These are phyloP conservation scores for Atopsyche davidsoni DNA, from an alignment of 1,140 invertebrate species.

Conservation along the genomic window DNA sequence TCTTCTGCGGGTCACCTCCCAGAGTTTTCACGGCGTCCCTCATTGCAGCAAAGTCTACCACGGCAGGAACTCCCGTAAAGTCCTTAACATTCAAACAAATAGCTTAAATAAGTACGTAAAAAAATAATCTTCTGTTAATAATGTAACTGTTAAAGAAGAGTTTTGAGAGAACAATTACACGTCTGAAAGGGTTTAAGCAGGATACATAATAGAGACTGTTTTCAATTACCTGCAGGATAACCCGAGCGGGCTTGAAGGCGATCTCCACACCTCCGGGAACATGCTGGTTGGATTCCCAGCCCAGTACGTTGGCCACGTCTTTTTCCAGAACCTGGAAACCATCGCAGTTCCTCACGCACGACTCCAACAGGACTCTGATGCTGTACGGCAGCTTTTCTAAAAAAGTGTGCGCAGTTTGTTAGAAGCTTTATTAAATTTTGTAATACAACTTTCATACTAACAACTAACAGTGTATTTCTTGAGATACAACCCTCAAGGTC, in stretches of 20 bases:
- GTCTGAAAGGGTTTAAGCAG: not conserved
- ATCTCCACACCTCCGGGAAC: conserved; percentile 77
- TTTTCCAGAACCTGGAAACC: conserved; percentile 80
- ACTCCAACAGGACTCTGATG: conserved; percentile 89
- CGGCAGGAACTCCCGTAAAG: conserved; percentile 94
- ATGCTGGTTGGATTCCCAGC: conserved; percentile 78
- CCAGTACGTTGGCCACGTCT: conserved; percentile 88
- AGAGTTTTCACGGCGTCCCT: conserved; percentile 86
- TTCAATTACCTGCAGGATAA: conserved; percentile 78
- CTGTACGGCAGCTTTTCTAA: conserved; percentile 84
- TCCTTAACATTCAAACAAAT: conserved; percentile 54
- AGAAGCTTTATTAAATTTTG: too few species aligned
- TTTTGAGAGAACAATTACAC: not conserved
- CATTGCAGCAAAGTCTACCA: conserved; percentile 99
- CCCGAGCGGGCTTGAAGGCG: conserved; percentile 90
- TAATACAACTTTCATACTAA: too few species aligned
- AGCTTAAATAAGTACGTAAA: not conserved
- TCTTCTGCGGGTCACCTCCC: conserved; percentile 84
- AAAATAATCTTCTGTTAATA: not conserved
- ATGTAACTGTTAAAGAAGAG: not conserved
- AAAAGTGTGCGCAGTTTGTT: too few species aligned
- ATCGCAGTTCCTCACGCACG: conserved; percentile 93
- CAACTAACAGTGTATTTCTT: conserved; percentile 1
- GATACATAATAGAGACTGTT: not conserved
- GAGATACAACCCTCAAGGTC: too few species aligned